phyloP scores from a whole-genome alignment of 1,140 invertebrate genomes.

The Psix sp. region DNA sequence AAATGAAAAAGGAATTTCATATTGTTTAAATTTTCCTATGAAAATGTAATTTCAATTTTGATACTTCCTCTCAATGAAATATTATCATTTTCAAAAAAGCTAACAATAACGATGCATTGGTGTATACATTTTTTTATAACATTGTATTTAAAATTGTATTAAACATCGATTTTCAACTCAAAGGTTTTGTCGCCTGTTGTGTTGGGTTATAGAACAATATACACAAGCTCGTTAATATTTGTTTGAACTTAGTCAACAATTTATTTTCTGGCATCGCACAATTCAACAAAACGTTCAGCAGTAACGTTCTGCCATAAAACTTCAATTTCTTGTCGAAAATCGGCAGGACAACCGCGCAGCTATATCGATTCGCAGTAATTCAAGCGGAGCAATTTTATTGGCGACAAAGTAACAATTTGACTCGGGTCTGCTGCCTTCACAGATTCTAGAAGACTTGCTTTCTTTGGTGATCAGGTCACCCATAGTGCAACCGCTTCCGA shows the following conservation, averaged over 20 bases:
- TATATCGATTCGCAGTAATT: slow-evolving; percentile 51
- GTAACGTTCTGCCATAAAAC: slow-evolving; percentile 35
- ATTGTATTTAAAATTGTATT: too few species aligned
- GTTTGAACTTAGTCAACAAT: slow-evolving; percentile 18
- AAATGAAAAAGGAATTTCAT: too few species aligned
- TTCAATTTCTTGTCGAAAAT: slow-evolving; percentile 27
- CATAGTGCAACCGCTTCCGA: slow-evolving; percentile 44
- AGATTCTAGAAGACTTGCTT: slow-evolving; percentile 37
- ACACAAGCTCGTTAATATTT: slow-evolving; percentile 8
- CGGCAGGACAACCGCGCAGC: slow-evolving; percentile 12
- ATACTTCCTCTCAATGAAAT: too few species aligned
- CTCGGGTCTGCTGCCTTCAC: slow-evolving; percentile 31
- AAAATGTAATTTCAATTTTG: too few species aligned
- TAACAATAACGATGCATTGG: too few species aligned
- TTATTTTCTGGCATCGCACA: slow-evolving; percentile 7
- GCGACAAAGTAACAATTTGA: slow-evolving; percentile 58
- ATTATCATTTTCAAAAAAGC: too few species aligned
- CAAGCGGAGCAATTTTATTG: slow-evolving; percentile 50
- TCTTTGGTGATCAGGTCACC: slow-evolving; percentile 46
- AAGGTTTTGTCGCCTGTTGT: not conserved
- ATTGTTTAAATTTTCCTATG: too few species aligned
- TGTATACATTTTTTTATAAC: too few species aligned
- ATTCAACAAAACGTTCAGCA: slow-evolving; percentile 17
- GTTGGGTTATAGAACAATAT: not conserved
- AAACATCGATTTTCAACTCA: too few species aligned